Evolutionary conservation across 2,888 invertebrate genomes (phyloP).

Genomic region (Plebejus anna): DNA sequence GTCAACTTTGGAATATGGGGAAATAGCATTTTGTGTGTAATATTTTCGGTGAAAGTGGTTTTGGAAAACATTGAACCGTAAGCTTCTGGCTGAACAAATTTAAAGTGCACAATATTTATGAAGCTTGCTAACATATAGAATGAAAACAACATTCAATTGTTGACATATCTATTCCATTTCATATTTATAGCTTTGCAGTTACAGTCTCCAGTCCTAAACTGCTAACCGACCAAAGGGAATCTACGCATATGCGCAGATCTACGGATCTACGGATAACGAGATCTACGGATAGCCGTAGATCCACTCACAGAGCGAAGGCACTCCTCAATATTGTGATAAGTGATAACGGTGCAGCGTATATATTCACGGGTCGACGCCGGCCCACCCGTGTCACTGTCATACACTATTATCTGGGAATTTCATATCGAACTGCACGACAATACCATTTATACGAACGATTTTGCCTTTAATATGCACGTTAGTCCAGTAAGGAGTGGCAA

Average conservation of each 20-base stretch:
- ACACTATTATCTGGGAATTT: constrained; percentile 63
- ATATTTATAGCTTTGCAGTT: not conserved
- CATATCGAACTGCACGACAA: constrained; percentile 58
- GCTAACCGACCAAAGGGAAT: not conserved
- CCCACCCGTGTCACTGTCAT: constrained; percentile 70
- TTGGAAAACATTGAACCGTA: not conserved
- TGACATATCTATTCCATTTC: not conserved
- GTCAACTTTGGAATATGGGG: constrained; percentile 7
- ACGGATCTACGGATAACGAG: too few relatives aligned
- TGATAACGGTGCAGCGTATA: constrained; percentile 56
- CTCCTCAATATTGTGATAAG: constrained; percentile 54
- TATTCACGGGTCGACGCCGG: constrained; percentile 60
- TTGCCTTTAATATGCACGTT: constrained; percentile 25
- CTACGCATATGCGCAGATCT: not conserved
- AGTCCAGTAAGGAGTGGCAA: not conserved
- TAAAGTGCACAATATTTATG: not conserved
- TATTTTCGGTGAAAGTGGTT: not conserved
- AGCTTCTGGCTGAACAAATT: not conserved
- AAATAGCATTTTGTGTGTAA: not conserved
- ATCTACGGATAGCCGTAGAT: not conserved
- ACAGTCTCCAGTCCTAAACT: not conserved
- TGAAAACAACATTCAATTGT: not conserved
- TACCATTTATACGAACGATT: constrained; percentile 25
- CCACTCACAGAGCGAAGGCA: not conserved
- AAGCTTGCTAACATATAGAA: not conserved